A percentile compares a stretch with the other conserved stretches of the same genome.
phyloP scores from a whole-genome alignment of 92 coral and sea anemone species.

The Phenganax marumi region DNA sequence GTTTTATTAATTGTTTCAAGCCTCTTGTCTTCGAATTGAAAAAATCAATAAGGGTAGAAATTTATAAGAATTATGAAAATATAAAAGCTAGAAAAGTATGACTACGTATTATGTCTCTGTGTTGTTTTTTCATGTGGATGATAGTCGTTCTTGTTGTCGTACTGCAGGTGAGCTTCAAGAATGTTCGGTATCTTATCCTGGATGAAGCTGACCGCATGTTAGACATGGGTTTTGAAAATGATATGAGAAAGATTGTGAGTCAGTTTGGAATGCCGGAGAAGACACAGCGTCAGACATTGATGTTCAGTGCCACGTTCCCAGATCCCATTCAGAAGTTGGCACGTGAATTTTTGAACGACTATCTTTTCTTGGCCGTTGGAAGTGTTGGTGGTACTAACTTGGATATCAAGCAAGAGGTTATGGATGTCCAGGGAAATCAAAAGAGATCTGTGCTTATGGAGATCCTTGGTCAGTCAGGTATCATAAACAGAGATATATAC shows the following conservation, averaged over 20 bases:
- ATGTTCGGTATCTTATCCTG: conserved; percentile 74
- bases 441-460: conserved; percentile 80
- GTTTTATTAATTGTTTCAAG: too few relatives aligned
- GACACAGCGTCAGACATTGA: conserved; percentile 78
- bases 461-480: conserved; percentile 74
- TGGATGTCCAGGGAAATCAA: conserved; percentile 65
- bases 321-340: conserved; percentile 91
- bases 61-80: neutral
- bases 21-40: too few relatives aligned
- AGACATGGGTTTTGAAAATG: conserved; percentile 93
- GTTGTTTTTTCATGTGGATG: neutral
- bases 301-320: conserved; percentile 99
- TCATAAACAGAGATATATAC: neutral
- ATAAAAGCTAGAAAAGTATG: neutral
- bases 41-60: neutral
- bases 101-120: neutral
- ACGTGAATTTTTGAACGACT: conserved; percentile 80
- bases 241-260: conserved; percentile 72
- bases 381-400: conserved; percentile 89
- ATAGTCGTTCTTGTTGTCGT: neutral
- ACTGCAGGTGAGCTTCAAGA: conserved; percentile 60
- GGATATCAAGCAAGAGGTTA: conserved; percentile 70
- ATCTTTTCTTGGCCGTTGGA: conserved; percentile 86
- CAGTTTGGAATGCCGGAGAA: conserved; percentile 79
- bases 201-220: conserved; percentile 98